phyloP scores from a whole-genome alignment of 2,888 invertebrate genomes.

The Anticlea derivata region DNA sequence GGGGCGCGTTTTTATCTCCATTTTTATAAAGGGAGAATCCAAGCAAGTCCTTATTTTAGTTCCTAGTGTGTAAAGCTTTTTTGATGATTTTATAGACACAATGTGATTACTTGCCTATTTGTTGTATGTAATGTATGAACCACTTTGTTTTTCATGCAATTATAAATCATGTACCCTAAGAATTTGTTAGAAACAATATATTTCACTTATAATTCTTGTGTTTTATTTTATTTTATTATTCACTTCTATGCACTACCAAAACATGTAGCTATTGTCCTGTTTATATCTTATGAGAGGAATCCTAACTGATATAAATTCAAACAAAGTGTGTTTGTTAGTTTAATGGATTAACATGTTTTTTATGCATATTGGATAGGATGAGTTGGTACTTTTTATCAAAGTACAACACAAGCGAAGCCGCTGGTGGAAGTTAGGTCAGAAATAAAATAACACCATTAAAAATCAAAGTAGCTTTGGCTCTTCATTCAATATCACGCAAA shows the following conservation, averaged over 20 bases:
- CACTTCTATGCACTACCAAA: neutral
- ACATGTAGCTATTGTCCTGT: too few species aligned
- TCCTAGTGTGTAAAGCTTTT: conserved; percentile 12
- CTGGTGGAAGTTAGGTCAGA: too few species aligned
- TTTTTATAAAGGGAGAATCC: neutral
- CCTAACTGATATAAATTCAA: too few species aligned
- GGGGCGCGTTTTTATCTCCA: too few species aligned
- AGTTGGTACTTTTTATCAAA: too few species aligned
- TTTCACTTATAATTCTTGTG: conserved; percentile 12
- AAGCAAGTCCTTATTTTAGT: neutral
- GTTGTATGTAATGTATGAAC: conserved; percentile 9
- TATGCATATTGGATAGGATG: too few species aligned
- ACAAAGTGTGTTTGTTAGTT: too few species aligned
- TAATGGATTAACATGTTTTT: too few species aligned
- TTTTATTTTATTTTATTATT: neutral
- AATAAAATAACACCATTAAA: conserved; percentile 21
- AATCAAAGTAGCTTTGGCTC: conserved; percentile 32
- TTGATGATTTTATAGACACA: conserved; percentile 8
- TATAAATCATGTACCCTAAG: conserved; percentile 31
- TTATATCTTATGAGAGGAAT: too few species aligned
- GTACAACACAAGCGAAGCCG: too few species aligned
- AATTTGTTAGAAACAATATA: conserved; percentile 31
- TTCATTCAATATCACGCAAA: conserved; percentile 55
- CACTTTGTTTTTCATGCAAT: conserved; percentile 23
- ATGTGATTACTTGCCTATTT: conserved; percentile 22